Percentiles rank a stretch among this genome's conserved stretches.
Evolutionary conservation across 2,888 invertebrate species (phyloP).

Genomic region (Rhamnusium bicolor): DNA sequence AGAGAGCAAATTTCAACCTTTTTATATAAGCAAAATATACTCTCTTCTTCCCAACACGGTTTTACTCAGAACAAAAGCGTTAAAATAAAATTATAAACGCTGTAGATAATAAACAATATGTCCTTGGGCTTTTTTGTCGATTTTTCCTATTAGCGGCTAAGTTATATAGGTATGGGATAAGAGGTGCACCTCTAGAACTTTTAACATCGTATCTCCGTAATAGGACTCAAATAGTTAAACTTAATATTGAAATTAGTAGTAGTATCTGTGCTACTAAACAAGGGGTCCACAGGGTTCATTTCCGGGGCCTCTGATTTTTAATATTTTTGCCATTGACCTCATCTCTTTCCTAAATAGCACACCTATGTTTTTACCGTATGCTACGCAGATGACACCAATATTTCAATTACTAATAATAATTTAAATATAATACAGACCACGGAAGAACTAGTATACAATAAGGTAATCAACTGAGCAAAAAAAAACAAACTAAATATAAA

Average conservation of each 20-base stretch:
- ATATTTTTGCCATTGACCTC: not conserved
- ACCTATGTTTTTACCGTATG: not conserved
- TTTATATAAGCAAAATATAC: not conserved
- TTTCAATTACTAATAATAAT: too few species aligned
- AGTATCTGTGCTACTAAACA: not conserved
- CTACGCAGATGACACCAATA: not conserved
- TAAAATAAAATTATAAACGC: not conserved
- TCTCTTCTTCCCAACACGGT: not conserved
- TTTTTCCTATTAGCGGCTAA: too few species aligned
- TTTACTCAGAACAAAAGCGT: not conserved
- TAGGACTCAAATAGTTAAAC: not conserved
- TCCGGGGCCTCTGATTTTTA: not conserved
- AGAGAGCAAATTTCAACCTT: not conserved
- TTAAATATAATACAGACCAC: too few species aligned
- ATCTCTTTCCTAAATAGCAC: not conserved
- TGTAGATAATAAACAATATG: not conserved
- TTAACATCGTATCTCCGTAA: not conserved
- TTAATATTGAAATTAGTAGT: not conserved
- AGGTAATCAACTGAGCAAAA: too few species aligned
- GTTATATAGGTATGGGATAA: not conserved
- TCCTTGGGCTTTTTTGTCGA: too few species aligned
- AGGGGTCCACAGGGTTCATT: not conserved
- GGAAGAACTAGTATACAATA: too few species aligned
- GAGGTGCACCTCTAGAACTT: not conserved
- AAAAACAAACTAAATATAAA: too few species aligned